Base-by-base conservation (phyloP, 2,113 vertebrate genomes). In the Solea solea region DNA sequence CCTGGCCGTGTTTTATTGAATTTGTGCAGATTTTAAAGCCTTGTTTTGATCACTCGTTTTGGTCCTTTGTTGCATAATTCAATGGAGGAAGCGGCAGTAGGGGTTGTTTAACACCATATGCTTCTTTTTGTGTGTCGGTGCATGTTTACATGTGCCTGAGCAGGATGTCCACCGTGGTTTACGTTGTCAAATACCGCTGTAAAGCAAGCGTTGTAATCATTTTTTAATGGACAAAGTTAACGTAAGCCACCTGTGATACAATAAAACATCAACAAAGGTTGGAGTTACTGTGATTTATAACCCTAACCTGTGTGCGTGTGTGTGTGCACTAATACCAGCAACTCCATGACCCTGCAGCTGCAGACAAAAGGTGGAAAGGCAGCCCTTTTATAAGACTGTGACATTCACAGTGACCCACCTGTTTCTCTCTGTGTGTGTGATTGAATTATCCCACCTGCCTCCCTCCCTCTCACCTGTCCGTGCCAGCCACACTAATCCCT, bases 401-500 rank as follows among this genome's bases (percentile, higher is more conserved):
- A 65, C 74, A 68, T 72, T 79, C 69, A 73, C 66, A 79, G 64
- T 64, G 74, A 52, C 69, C 81, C 84, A 82, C 74, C 84, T 85
- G 81, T 64, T 1, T 72, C 12, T 21, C 10, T 78, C 44, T 64
- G 2, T 53, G 21, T 15, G 54, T 44, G 54, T 64, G 58, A 58
- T n/a, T 62, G 28, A 48, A 28, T 69, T 69, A 75, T 68, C 70
- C 78, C 81, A 87, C 79, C 79, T 86, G 81, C 59, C 52, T 52
- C 61, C 59, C 52, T 52, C 61, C 63, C 63, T 57, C 69, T 67
- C 63, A 88, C 86, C 87, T 89, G 87, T 58, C 62, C 44, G 60
- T 83, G 74, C 82, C 71, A n/a, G 71, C 80, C 63, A 13, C 54
- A 56, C 85, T 90, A 92, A 93, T 90, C 92, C 76, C 73, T 82